phyloP scores from a whole-genome alignment of 2,888 invertebrate species.

The Parelbella ahira region DNA sequence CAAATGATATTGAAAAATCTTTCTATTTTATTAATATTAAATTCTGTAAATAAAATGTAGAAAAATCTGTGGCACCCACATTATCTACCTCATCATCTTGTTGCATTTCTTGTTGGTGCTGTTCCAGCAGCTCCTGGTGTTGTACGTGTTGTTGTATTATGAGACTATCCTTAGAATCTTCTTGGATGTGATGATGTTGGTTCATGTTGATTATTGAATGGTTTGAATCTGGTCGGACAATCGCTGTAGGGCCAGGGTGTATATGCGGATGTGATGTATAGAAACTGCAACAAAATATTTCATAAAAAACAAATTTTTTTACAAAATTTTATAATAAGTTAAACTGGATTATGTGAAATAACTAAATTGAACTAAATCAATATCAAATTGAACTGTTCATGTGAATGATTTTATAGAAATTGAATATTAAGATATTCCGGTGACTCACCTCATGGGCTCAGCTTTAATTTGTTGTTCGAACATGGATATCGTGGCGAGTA shows the following conservation, averaged over 20 bases:
- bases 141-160: conserved; percentile 72
- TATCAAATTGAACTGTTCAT: no score
- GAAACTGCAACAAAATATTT: conserved; percentile 63
- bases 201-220: conserved; percentile 73
- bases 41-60: no score
- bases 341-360: no score
- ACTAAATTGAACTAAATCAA: no score
- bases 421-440: no score
- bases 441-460: conserved; percentile 82
- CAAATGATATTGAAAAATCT: no score
- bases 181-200: conserved; percentile 62
- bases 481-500: conserved; percentile 83
- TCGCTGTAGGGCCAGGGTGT: conserved; percentile 69
- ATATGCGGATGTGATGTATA: conserved; percentile 68
- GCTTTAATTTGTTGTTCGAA: conserved; percentile 86
- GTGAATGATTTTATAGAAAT: no score
- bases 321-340: no score
- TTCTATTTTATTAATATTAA: no score
- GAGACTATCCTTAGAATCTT: conserved; percentile 75
- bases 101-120: conserved; percentile 73
- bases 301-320: background rate
- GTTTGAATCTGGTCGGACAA: conserved; percentile 67
- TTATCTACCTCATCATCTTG: conserved; percentile 70
- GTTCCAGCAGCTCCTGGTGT: conserved; percentile 73
- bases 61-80: conserved; percentile 33